A percentile compares a stretch with the other conserved stretches of the same genome.
These are phyloP conservation scores for Otocyon megalotis DNA, from an alignment of 2,113 vertebrate species.

Conservation along the genomic window DNA sequence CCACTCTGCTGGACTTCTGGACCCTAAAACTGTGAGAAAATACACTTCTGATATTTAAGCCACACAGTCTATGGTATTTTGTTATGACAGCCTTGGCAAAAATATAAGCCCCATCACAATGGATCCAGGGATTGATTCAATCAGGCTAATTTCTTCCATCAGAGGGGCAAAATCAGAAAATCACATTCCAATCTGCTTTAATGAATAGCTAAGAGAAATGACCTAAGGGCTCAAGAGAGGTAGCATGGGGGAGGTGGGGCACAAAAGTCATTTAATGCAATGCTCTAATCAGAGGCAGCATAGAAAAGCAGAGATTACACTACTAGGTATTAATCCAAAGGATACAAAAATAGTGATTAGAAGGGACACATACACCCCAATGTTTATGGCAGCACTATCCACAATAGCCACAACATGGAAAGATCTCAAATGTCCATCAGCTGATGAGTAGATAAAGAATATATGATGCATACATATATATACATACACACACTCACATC, in stretches of 20 bases:
- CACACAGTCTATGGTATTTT: background rate
- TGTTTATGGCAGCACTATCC: background rate
- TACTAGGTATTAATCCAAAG: background rate
- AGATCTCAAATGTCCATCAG: background rate
- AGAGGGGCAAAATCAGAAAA: background rate
- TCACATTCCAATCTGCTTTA: background rate
- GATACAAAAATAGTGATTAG: background rate
- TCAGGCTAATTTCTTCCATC: background rate
- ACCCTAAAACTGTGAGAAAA: background rate
- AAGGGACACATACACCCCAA: background rate
- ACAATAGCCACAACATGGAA: background rate
- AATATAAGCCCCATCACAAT: background rate
- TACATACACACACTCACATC: background rate
- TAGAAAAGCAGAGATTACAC: background rate
- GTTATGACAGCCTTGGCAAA: background rate
- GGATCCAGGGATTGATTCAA: background rate
- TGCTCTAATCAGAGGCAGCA: background rate
- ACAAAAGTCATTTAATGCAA: background rate
- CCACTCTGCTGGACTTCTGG: background rate
- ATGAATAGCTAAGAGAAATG: background rate
- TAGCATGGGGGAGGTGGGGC: background rate
- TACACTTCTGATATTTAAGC: background rate
- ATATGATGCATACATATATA: background rate
- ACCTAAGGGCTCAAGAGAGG: background rate
- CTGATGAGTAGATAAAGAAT: background rate